phyloP scores from a whole-genome alignment of 1,140 invertebrate genomes.

The Oryctes rhinoceros region DNA sequence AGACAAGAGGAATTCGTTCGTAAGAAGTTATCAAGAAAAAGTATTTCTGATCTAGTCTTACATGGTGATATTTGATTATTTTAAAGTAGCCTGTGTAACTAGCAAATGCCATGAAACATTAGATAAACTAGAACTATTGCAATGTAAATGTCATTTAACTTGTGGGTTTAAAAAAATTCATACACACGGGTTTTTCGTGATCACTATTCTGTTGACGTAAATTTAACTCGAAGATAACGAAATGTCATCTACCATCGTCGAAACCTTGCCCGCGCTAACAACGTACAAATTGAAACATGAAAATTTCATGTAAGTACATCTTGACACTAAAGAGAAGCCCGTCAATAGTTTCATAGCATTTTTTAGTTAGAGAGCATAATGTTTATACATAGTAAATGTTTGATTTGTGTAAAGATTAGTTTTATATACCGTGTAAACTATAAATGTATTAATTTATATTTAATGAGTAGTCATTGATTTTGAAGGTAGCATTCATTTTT shows the following conservation, averaged over 20 bases:
- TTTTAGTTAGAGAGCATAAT: neutral
- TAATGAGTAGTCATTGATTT: constrained; percentile 25
- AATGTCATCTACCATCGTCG: constrained; percentile 33
- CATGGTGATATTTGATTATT: neutral
- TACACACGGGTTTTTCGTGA: neutral
- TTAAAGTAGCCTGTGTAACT: constrained; percentile 25
- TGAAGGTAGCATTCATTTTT: constrained; percentile 12
- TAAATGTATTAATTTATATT: neutral
- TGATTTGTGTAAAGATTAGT: neutral
- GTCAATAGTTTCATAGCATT: constrained; percentile 7
- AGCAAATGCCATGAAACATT: neutral
- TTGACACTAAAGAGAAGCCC: neutral
- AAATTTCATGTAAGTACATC: constrained; percentile 19
- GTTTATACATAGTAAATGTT: too few relatives aligned
- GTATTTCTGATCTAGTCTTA: constrained; percentile 38
- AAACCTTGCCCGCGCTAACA: neutral
- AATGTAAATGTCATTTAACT: constrained; percentile 3
- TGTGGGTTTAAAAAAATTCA: neutral
- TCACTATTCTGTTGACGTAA: neutral
- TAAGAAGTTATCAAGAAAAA: neutral
- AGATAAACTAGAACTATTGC: neutral
- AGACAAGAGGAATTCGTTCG: neutral
- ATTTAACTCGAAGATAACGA: neutral
- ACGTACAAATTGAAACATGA: constrained; percentile 27
- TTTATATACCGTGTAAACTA: neutral